Conservation (phyloP, 1,140 invertebrate genomes). For the Drosophila pseudoananassae region DNA sequence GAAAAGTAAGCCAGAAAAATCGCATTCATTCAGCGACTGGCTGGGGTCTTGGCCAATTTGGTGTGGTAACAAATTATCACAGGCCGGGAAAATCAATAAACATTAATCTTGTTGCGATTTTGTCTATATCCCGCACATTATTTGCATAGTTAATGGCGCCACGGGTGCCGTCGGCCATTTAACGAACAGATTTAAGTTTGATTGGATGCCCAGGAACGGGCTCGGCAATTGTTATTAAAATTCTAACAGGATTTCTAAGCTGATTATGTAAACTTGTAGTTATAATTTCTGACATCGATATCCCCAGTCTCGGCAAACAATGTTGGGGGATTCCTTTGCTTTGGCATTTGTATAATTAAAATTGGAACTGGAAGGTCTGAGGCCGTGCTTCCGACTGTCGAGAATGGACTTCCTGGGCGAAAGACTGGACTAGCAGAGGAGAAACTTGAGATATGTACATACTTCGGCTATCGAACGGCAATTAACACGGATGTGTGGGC, state of each 20-base stretch:
- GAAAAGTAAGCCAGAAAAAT: slow-evolving; percentile 72
- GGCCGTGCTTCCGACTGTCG: slow-evolving; percentile 15
- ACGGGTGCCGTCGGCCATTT: slow-evolving; percentile 31
- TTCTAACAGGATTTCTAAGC: slow-evolving; percentile 20
- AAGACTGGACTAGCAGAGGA: not conserved
- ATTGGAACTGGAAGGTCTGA: not conserved
- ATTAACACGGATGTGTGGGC: slow-evolving; percentile 20
- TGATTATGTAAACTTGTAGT: slow-evolving; percentile 25
- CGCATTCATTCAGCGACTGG: slow-evolving; percentile 23
- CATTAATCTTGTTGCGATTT: slow-evolving; percentile 80
- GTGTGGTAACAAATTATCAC: slow-evolving; percentile 61
- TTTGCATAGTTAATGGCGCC: slow-evolving; percentile 68
- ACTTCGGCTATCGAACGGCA: slow-evolving; percentile 6
- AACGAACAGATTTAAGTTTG: slow-evolving; percentile 68
- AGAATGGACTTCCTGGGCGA: slow-evolving; percentile 14
- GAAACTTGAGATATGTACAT: not conserved
- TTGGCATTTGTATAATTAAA: slow-evolving; percentile 44
- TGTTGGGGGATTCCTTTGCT: slow-evolving; percentile 23
- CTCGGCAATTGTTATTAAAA: slow-evolving; percentile 56
- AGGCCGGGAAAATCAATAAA: slow-evolving; percentile 72
- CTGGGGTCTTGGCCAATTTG: slow-evolving; percentile 27
- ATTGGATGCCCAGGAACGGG: slow-evolving; percentile 26
- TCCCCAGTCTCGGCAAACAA: slow-evolving; percentile 7
- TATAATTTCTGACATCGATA: slow-evolving; percentile 23
- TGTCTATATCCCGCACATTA: slow-evolving; percentile 67